Evolutionary conservation across 2,797 vertebrate species (phyloP), one percentile per base, ranked within the genome.

Genomic region (Catharus ustulatus): DNA sequence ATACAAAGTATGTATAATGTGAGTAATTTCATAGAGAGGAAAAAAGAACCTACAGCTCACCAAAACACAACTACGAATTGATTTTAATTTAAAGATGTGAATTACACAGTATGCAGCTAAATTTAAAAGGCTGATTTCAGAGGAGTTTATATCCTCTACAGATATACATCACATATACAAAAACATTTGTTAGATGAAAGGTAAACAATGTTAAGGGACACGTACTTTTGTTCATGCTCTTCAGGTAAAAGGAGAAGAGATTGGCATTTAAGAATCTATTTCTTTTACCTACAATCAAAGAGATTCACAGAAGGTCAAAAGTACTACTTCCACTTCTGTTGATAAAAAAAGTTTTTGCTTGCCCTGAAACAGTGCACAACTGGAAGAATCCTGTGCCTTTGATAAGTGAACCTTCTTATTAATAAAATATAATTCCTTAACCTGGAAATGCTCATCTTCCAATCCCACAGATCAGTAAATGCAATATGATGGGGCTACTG

Each of bases 361-460:
- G 15, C 24, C 15, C 6, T 48, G 30, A 34, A 76, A 61, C 11
- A 72, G 27, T 15, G 38, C 32, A 48, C 30, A 66, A 74, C 30
- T 34, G 30, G 67, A 84, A 87, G 30, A 66, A 86, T 32, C n/a
- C 30, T 22, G 11, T 27, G 30, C 19, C 27, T 54, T 76, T 22
- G 8, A 15, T 73, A 77, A 95, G 42, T 63, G 48, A 91, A 74
- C 5, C 64, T 87, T 45, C 13, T 40, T 29, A 83, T 85, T 84
- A 89, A 95, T 84, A 92, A 93, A 95, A 90, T 32, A 87, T 80
- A 76, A 80, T 89, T 87, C 16, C 42, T 81, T 93, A 87, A 83
- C 71, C 38, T 94, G 68, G 42, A 94, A 95, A 89, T 15, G 23
- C 32, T 87, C 49, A 6, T 77, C 84, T 84, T 92, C 55, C 26